Conservation (phyloP, 37 sponge, comb jelly and placozoan genomes). For the Hormiphora californensis region DNA sequence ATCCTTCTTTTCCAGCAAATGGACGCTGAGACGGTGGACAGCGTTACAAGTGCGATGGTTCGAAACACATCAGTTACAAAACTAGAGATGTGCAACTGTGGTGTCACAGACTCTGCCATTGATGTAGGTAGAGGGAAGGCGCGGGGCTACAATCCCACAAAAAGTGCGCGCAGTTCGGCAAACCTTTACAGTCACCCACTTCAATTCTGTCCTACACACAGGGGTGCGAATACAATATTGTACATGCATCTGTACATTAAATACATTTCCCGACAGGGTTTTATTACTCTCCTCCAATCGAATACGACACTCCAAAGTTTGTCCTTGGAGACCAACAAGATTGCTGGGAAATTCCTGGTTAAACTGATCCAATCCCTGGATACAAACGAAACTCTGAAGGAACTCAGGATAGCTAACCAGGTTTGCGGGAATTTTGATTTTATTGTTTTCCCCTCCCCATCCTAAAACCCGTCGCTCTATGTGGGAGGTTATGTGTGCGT, state of each 20-base stretch:
- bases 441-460: not conserved
- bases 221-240: too few species aligned
- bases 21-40: not conserved
- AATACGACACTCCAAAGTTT: constrained; percentile 29
- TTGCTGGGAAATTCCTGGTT: not conserved
- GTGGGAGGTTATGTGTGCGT: too few species aligned
- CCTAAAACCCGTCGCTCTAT: too few species aligned
- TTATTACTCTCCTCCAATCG: not conserved
- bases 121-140: not conserved
- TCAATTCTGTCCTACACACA: too few species aligned
- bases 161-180: too few species aligned
- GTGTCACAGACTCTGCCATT: not conserved
- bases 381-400: constrained; percentile 25
- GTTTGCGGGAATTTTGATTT: not conserved
- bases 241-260: too few species aligned
- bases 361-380: constrained; percentile 5
- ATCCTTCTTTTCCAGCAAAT: not conserved
- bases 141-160: too few species aligned
- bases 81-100: constrained; percentile 35
- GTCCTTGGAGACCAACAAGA: constrained; percentile 19
- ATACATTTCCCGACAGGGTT: constrained; percentile 23
- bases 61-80: not conserved
- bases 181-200: too few species aligned
- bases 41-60: not conserved
- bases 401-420: constrained; percentile 44